A percentile compares a stretch with the other conserved stretches of the same genome.
Evolutionary conservation across 2,888 invertebrate genomes (phyloP).

Genomic region (Galerucella nymphaeae): DNA sequence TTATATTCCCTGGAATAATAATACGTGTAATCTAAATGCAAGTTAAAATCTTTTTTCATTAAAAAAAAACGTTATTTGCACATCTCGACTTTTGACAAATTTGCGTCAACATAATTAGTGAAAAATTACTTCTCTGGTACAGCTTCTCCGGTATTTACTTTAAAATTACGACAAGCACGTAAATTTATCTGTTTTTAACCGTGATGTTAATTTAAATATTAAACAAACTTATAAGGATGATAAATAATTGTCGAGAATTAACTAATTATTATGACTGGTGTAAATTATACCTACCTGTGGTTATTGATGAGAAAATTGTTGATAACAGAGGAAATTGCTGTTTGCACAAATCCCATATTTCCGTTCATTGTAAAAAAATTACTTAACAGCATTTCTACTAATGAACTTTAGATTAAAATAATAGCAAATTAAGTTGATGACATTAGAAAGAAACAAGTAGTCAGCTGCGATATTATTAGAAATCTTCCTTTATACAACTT

Average conservation of each 20-base stretch:
- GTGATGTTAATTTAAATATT: constrained; percentile 45
- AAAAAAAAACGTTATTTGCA: background rate
- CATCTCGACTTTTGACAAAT: background rate
- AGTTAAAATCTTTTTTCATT: background rate
- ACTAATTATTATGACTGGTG: constrained; percentile 22
- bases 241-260: constrained; percentile 13
- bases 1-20: background rate
- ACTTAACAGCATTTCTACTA: background rate
- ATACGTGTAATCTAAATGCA: background rate
- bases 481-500: no score
- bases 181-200: constrained; percentile 48
- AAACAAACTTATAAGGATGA: constrained; percentile 20
- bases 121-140: background rate
- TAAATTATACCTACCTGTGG: constrained; percentile 15
- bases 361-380: constrained; percentile 16
- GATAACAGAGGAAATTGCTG: constrained; percentile 11
- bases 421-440: no score
- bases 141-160: constrained; percentile 18
- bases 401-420: background rate
- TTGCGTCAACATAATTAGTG: background rate
- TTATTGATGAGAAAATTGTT: constrained; percentile 4
- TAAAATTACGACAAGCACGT: constrained; percentile 43
- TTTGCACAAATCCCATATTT: constrained; percentile 2
- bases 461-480: no score
- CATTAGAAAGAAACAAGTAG: no score